Percentiles rank a stretch among this genome's conserved stretches.
These are phyloP conservation scores for Siniperca chuatsi DNA, from an alignment of 2,113 vertebrate genomes.

Conservation along the genomic window DNA sequence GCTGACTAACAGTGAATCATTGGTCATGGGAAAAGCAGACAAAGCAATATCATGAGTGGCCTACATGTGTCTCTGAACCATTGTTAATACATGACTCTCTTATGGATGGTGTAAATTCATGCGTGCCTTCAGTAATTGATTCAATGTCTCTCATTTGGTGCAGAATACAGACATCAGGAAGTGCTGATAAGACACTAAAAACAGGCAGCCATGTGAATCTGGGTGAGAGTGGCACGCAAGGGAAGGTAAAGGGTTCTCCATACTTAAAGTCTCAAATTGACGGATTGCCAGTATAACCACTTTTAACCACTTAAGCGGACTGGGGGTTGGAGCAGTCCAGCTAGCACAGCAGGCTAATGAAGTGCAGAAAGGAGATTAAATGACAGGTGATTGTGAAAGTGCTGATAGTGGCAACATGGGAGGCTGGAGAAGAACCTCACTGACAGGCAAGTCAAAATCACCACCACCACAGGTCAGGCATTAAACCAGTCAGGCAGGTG, in stretches of 20 bases:
- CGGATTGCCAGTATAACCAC: constrained; percentile 50
- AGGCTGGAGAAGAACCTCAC: background rate
- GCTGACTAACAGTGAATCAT: constrained; percentile 34
- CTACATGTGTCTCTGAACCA: constrained; percentile 32
- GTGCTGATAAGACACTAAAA: constrained; percentile 75
- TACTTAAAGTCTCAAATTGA: constrained; percentile 46
- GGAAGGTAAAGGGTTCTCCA: constrained; percentile 15
- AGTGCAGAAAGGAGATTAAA: constrained; percentile 49
- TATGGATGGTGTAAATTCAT: constrained; percentile 51
- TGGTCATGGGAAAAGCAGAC: constrained; percentile 41
- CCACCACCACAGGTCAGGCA: background rate
- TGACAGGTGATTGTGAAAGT: constrained; percentile 20
- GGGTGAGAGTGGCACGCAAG: constrained; percentile 11
- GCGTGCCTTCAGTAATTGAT: constrained; percentile 65
- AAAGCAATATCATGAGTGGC: constrained; percentile 44
- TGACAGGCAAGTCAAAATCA: constrained; percentile 15
- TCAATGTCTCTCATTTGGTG: constrained; percentile 59
- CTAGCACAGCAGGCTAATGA: constrained; percentile 58
- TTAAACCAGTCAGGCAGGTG: background rate
- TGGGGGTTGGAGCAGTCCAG: constrained; percentile 19
- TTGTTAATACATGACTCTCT: constrained; percentile 41
- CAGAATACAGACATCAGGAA: constrained; percentile 62
- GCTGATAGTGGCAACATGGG: constrained; percentile 22
- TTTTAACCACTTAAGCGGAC: constrained; percentile 15
- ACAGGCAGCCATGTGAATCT: constrained; percentile 50